Base-by-base conservation (phyloP, 2,113 vertebrate species). In the Strigops habroptila region DNA sequence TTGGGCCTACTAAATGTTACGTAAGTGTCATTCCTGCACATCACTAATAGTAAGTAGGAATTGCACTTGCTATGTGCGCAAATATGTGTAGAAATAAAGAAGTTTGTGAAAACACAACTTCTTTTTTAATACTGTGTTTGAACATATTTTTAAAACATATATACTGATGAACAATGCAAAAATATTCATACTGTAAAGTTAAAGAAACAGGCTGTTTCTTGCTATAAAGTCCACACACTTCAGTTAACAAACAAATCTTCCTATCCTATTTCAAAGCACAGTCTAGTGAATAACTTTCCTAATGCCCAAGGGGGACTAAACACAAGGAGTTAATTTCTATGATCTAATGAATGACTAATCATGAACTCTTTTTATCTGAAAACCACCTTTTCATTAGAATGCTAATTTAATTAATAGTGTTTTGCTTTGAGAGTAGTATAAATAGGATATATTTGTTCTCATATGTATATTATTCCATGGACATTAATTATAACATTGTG, bases 401-500 rank as follows among this genome's bases (percentile, higher is more conserved):
- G 82, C 44, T 93, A 74, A 96, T 95, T 94, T 59, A 95, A 95
- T 94, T 92, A 70, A 86, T 46, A 90, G 7, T 91, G 82, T 86
- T 90, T 90, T 89, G 67, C 76, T 91, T 60, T 87, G 35, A 96
- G 81, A 93, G 59, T 67, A 85, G 46, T 39, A 60, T 91, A 75
- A 96, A 88, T 82, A 83, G 77, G 82, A 85, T 53, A 33, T 92
- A 73, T 87, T 77, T 91, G 49, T 86, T 87, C 62, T 70, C 31
- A 92, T 68, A 37, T 80, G 37, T 77, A 82, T 43, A 70, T 65
- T 96, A 78, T 91, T 97, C 79, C 81, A 95, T 44, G 49, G 94
- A 70, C 88, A 88, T 97, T 97, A 97, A 97, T 97, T 97, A 94
- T 80, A 96, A 53, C 73, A 90, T 89, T 94, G 90, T 97, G 88